Evolutionary conservation across 2,888 invertebrate species (phyloP).

Genomic region (Tholera decimalis): DNA sequence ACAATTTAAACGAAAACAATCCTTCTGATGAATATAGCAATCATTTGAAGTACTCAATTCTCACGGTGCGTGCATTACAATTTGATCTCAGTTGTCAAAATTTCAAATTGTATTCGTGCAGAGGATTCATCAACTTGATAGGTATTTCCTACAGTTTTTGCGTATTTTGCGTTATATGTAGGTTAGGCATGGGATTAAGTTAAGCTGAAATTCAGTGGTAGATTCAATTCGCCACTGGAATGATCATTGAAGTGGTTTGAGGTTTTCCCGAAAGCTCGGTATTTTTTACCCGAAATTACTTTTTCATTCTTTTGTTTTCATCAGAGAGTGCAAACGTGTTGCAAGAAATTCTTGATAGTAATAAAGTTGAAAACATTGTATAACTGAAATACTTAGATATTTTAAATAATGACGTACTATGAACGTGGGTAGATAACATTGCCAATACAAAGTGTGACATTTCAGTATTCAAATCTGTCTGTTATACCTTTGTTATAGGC

Average conservation of each 20-base stretch:
- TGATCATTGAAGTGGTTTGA: slow-evolving; percentile 23
- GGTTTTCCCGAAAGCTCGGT: slow-evolving; percentile 3
- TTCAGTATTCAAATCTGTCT: neutral
- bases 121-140: slow-evolving; percentile 51
- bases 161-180: slow-evolving; percentile 27
- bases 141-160: slow-evolving; percentile 18
- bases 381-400: too few species aligned
- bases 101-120: slow-evolving; percentile 50
- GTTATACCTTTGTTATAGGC: neutral
- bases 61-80: slow-evolving; percentile 33
- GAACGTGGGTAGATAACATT: neutral
- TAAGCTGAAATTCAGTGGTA: slow-evolving; percentile 19
- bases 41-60: slow-evolving; percentile 24
- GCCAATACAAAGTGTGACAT: neutral
- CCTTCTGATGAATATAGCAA: slow-evolving; percentile 37
- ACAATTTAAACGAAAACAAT: slow-evolving; percentile 41
- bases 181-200: slow-evolving; percentile 35
- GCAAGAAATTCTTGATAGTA: neutral
- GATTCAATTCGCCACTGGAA: slow-evolving; percentile 50
- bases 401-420: too few species aligned
- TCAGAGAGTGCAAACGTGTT: neutral
- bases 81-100: slow-evolving; percentile 57
- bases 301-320: slow-evolving; percentile 4
- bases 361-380: neutral
- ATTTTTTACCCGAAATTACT: too few species aligned